A percentile compares a stretch with the other conserved stretches of the same genome.
phyloP scores from a whole-genome alignment of 2,797 vertebrate genomes.

The Protosalanx chinensis region DNA sequence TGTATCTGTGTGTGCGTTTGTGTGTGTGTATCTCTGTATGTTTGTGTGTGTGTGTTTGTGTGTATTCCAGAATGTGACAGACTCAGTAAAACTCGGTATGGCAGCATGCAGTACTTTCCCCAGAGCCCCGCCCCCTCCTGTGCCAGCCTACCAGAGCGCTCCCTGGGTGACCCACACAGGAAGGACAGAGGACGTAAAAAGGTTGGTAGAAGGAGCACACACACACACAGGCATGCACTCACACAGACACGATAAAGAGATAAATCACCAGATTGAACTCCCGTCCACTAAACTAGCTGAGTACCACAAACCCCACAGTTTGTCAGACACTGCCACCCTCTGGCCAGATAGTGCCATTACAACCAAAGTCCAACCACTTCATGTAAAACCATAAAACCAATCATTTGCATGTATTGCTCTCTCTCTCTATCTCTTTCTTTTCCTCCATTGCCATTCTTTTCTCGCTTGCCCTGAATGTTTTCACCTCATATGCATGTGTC shows the following conservation, averaged over 20 bases:
- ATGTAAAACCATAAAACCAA: no score
- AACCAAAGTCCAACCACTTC: neutral
- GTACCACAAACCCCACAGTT: neutral
- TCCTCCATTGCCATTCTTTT: neutral
- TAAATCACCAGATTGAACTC: neutral
- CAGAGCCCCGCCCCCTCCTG: slow-evolving; percentile 76
- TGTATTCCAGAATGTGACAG: slow-evolving; percentile 73
- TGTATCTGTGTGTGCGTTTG: neutral
- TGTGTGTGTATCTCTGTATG: slow-evolving; percentile 29
- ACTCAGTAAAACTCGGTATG: slow-evolving; percentile 81
- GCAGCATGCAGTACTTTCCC: slow-evolving; percentile 79
- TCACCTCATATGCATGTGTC: neutral
- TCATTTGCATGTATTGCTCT: neutral
- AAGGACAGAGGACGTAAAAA: slow-evolving; percentile 61
- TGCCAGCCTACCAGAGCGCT: slow-evolving; percentile 65
- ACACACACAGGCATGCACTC: slow-evolving; percentile 2
- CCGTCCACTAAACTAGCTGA: no score
- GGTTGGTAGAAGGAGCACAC: slow-evolving; percentile 68
- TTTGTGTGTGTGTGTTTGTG: slow-evolving; percentile 7
- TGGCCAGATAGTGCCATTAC: neutral
- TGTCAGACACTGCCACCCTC: neutral
- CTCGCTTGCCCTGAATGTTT: neutral
- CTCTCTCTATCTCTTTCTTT: neutral
- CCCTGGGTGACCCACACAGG: slow-evolving; percentile 70
- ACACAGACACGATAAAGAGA: neutral